A percentile compares a stretch with the other conserved stretches of the same genome.
These are phyloP conservation scores for Andricus quercusramuli DNA, from an alignment of 2,888 invertebrate genomes.

Conservation along the genomic window DNA sequence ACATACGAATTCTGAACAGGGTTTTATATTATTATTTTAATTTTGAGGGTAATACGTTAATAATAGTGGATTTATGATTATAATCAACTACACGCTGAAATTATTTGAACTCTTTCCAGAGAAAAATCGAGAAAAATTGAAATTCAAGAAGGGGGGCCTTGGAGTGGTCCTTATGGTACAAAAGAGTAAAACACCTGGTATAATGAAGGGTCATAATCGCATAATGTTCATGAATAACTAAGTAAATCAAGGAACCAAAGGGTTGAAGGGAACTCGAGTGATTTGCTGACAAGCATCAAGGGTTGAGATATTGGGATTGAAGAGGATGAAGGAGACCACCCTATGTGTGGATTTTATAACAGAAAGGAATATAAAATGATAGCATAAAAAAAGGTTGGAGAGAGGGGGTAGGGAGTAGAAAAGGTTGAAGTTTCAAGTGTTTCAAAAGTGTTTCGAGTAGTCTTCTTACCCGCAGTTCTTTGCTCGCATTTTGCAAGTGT, in stretches of 20 bases:
- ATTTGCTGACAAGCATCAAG: conserved; percentile 21
- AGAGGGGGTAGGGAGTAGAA: background rate
- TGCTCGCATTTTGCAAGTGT: conserved; percentile 94
- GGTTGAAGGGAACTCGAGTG: conserved; percentile 22
- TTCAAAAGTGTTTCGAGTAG: background rate
- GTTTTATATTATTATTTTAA: no score
- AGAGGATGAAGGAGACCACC: background rate
- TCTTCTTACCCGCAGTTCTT: conserved; percentile 91
- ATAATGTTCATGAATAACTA: conserved; percentile 31
- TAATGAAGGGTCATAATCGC: conserved; percentile 37
- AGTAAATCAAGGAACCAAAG: conserved; percentile 22
- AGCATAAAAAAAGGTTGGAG: background rate
- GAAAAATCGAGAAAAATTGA: background rate
- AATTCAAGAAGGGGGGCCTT: background rate
- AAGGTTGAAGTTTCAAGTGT: conserved; percentile 15
- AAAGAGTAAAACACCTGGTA: conserved; percentile 37
- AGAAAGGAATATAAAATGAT: background rate
- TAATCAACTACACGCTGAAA: no score
- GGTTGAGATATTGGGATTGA: background rate
- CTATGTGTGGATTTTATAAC: background rate
- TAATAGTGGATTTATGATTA: no score
- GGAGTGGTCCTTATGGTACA: background rate
- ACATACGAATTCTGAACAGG: no score
- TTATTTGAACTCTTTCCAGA: background rate
- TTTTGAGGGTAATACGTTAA: no score